A percentile compares a stretch with the other conserved stretches of the same genome.
phyloP scores from a whole-genome alignment of 2,113 vertebrate species.

The Seriola rivoliana region DNA sequence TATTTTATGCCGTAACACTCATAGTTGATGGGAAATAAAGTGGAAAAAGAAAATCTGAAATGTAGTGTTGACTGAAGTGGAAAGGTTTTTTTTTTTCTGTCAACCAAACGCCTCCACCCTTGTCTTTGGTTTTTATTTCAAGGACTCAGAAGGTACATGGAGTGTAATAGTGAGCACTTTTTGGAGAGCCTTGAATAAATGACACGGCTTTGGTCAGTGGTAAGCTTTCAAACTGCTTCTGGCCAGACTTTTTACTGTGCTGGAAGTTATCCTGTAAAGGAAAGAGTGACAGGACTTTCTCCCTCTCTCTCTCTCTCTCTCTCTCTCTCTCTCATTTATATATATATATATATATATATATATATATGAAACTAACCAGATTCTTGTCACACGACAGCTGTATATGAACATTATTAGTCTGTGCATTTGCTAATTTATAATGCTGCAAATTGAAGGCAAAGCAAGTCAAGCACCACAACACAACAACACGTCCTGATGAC shows the following conservation, averaged over 20 bases:
- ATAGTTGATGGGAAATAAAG: conserved; percentile 35
- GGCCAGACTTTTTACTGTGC: conserved; percentile 59
- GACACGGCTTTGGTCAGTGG: conserved; percentile 49
- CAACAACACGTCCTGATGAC: not conserved
- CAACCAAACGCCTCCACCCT: conserved; percentile 27
- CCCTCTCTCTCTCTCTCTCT: not conserved
- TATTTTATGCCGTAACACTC: conserved; percentile 35
- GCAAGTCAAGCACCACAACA: not conserved
- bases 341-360: not conserved
- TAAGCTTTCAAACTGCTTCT: conserved; percentile 37
- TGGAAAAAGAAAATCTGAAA: not conserved
- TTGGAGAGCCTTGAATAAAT: conserved; percentile 48
- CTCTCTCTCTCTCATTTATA: not conserved
- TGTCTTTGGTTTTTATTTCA: not conserved
- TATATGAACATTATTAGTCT: not conserved
- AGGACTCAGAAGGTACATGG: conserved; percentile 46
- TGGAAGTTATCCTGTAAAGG: conserved; percentile 36
- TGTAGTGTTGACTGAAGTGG: conserved; percentile 47
- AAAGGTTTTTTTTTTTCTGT: conserved; percentile 52
- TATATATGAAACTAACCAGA: too few species aligned
- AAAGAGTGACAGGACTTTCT: conserved; percentile 25
- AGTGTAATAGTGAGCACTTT: conserved; percentile 34
- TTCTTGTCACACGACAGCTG: not conserved
- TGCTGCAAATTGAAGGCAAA: not conserved
- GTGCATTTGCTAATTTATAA: not conserved